phyloP scores from a whole-genome alignment of 1,140 invertebrate species.

The Pogonomyrmex californicus region DNA sequence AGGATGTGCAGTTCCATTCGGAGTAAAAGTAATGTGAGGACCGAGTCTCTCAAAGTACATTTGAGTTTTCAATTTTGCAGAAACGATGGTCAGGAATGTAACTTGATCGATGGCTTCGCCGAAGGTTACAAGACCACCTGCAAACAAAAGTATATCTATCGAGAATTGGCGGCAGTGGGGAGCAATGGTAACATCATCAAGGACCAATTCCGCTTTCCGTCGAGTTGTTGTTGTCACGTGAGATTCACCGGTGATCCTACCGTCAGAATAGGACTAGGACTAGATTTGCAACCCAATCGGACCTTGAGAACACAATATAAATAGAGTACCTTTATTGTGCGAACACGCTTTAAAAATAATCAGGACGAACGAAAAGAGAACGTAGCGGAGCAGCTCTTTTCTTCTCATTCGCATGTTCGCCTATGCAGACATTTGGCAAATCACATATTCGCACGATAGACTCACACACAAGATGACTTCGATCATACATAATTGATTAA shows the following conservation, averaged over 20 bases:
- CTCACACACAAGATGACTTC: not conserved
- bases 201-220: conserved; percentile 88
- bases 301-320: not conserved
- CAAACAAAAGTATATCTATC: conserved; percentile 89
- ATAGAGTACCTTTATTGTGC: not conserved
- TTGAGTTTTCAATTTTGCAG: conserved; percentile 70
- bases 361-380: not conserved
- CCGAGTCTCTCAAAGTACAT: not conserved
- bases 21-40: not conserved
- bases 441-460: not conserved
- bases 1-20: not conserved
- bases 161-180: conserved; percentile 87
- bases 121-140: conserved; percentile 87
- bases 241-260: conserved; percentile 84
- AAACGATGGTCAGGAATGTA: conserved; percentile 87
- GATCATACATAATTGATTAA: not conserved
- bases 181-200: conserved; percentile 84
- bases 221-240: conserved; percentile 89
- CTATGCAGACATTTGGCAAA: not conserved
- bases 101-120: conserved; percentile 82
- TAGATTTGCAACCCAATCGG: not conserved
- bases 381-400: not conserved
- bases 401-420: not conserved
- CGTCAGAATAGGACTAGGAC: not conserved
- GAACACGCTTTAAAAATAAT: not conserved